Evolutionary conservation across 23 tunicate species (phyloP).

Genomic region (Aplidium turbinatum): DNA sequence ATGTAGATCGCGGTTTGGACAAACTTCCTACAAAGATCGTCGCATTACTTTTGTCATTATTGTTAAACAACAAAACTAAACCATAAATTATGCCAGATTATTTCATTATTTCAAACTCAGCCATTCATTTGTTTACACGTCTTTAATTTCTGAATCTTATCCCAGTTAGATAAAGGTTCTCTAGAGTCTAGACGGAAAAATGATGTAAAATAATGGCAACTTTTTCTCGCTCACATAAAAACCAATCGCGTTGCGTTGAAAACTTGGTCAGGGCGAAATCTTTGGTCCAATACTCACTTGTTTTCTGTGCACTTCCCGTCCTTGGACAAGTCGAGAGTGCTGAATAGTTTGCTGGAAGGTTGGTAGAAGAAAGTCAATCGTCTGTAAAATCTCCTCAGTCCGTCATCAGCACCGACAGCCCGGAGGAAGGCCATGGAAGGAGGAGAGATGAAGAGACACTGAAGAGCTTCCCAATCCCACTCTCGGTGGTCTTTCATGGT

Average conservation of each 20-base stretch:
- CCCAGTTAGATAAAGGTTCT: no score
- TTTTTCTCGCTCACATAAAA: no score
- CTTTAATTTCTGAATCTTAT: no score
- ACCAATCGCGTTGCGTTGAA: no score
- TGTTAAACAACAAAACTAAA: no score
- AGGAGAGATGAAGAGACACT: slow-evolving; percentile 63
- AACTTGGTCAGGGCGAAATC: background rate
- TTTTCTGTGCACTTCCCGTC: slow-evolving; percentile 46
- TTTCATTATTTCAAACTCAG: no score
- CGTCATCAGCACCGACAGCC: slow-evolving; percentile 59
- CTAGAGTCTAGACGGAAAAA: no score
- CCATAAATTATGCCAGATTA: no score
- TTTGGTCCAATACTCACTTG: slow-evolving; percentile 25
- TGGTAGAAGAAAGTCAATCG: slow-evolving; percentile 56
- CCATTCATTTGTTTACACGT: no score
- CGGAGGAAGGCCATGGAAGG: slow-evolving; percentile 31
- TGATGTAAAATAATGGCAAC: no score
- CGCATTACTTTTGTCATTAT: no score
- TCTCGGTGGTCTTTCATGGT: slow-evolving; percentile 59
- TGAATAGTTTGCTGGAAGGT: slow-evolving; percentile 57
- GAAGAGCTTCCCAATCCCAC: slow-evolving; percentile 84
- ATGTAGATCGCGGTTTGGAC: slow-evolving; percentile 64
- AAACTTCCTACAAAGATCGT: slow-evolving; percentile 25
- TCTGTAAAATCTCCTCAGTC: slow-evolving; percentile 51
- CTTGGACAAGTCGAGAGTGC: slow-evolving; percentile 37